Evolutionary conservation across 2,888 invertebrate species (phyloP), one percentile per base, ranked within the genome.

Genomic region (Hartigia nigra): DNA sequence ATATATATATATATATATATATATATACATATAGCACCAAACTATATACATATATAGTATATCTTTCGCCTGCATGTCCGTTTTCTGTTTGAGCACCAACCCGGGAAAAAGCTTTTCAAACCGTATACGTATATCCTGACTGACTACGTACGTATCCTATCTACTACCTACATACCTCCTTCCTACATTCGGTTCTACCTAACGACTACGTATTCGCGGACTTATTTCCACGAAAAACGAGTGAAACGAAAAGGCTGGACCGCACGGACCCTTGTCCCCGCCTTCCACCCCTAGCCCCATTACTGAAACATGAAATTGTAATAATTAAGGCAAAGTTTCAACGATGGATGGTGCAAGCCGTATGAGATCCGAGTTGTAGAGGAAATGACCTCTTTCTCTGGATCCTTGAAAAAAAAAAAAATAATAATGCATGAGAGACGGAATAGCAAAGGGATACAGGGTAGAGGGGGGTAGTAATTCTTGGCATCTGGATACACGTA

Each of bases 271-370:
- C 9, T 14, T 9, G 0, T 12, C 1, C 4, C 39, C 39, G n/a
- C 1, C 0, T 12, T 0, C 4, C 4, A 34, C 37, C 12, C 12
- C 4, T 14, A 55, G 55, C 14, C 55, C 55, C 55, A 12, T 9
- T 36, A 34, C 34, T 70, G 55, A 81, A 82, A 83, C 81, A 81
- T 81, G 81, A 82, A 85, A 84, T 85, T 83, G 83, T 83, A 84
- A 85, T 84, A 84, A 86, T 86, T 83, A 83, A 84, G 83, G 80
- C 77, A 83, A 84, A 84, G 81, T 83, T 85, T 83, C 81, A 32
- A 23, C 23, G 14, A 9, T 23, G 55, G 23, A 23, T 23, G 23
- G 9, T 55, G 14, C 55, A 23, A 55, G 55, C 55, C 55, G 9
- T 55, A 55, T 23, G 55, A 55, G 55, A 55, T 55, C 23, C 55